Conservation (phyloP, 2,113 vertebrate genomes). For the Alces alces region DNA sequence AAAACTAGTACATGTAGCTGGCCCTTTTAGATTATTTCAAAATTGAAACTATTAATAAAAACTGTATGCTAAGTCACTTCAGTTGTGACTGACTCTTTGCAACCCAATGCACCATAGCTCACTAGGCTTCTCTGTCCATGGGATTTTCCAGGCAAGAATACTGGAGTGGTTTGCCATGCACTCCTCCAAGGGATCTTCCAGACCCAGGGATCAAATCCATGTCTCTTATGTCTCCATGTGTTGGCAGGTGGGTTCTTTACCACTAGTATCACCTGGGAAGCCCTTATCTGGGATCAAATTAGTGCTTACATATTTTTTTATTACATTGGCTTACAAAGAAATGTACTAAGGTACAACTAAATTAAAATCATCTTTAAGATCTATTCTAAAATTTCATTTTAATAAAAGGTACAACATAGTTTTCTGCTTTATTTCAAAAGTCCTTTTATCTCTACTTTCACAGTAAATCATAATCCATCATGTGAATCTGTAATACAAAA, state of each 20-base stretch:
- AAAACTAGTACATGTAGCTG: background rate
- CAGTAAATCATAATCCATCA: background rate
- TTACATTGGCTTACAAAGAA: background rate
- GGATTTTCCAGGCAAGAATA: background rate
- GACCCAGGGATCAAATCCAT: background rate
- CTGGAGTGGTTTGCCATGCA: background rate
- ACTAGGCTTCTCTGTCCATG: background rate
- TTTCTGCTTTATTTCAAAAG: conserved; percentile 1
- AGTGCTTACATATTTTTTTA: background rate
- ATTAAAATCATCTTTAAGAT: background rate
- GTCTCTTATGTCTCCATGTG: background rate
- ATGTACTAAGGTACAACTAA: background rate
- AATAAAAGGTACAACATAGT: background rate
- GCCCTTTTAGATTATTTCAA: background rate
- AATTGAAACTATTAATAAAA: conserved; percentile 15
- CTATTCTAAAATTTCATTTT: background rate
- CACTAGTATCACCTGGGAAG: background rate
- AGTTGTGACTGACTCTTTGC: background rate
- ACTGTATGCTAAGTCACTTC: background rate
- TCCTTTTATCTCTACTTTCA: background rate
- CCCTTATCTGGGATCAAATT: background rate
- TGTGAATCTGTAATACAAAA: background rate
- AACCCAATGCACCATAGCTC: background rate
- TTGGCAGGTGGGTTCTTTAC: background rate
- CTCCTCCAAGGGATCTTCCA: background rate